phyloP scores from a whole-genome alignment of 2,113 vertebrate species.

The Myxocyprinus asiaticus region DNA sequence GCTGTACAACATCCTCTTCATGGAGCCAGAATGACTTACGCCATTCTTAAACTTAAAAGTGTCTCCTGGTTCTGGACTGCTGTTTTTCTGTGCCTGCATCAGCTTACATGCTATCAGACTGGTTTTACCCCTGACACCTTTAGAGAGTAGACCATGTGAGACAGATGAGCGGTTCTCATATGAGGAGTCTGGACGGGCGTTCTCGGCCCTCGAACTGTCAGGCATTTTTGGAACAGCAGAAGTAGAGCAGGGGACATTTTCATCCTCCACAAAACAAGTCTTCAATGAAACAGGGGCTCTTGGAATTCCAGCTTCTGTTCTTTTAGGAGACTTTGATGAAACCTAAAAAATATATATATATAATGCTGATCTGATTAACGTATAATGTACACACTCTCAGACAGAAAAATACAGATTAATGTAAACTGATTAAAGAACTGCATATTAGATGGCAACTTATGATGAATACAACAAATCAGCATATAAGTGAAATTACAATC shows the following conservation, averaged over 20 bases:
- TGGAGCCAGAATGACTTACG: slow-evolving; percentile 33
- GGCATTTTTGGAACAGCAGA: slow-evolving; percentile 73
- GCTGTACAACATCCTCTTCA: slow-evolving; percentile 68
- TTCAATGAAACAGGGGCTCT: background rate
- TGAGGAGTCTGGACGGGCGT: background rate
- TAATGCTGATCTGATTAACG: background rate
- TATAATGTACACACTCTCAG: too few species aligned
- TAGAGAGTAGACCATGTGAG: slow-evolving; percentile 59
- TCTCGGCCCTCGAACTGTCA: slow-evolving; percentile 63
- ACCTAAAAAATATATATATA: slow-evolving; percentile 31
- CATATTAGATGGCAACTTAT: too few species aligned
- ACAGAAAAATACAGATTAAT: too few species aligned
- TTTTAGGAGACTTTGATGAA: slow-evolving; percentile 39
- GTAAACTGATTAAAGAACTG: too few species aligned
- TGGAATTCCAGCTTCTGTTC: background rate
- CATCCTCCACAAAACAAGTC: slow-evolving; percentile 49
- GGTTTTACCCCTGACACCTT: slow-evolving; percentile 37
- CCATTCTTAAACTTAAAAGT: background rate
- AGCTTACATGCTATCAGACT: slow-evolving; percentile 30
- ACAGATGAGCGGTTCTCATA: slow-evolving; percentile 58
- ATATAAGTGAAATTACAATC: too few species aligned
- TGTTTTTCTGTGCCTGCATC: slow-evolving; percentile 28
- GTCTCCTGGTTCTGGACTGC: slow-evolving; percentile 42
- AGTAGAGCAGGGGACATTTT: slow-evolving; percentile 62
- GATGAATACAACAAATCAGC: too few species aligned